Evolutionary conservation across 2,797 vertebrate genomes (phyloP), one percentile per base, ranked within the genome.

Genomic region (Epinephelus malabaricus): DNA sequence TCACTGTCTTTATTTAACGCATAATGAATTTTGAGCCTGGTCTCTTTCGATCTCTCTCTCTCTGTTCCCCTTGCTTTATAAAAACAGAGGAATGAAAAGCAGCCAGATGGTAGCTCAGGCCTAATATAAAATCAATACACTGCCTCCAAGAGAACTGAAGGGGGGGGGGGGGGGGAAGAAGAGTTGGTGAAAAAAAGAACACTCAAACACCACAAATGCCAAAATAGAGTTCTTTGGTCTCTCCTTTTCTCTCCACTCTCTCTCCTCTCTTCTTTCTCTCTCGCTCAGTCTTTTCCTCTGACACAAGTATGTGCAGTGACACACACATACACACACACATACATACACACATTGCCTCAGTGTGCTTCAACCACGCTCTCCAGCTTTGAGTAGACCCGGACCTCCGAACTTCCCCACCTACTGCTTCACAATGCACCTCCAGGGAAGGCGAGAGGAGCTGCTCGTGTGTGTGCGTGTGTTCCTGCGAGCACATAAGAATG

Each of bases 41-140:
- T 82, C 85, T 81, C 81, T 90, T 85, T 87, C 79, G n/a, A 78
- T 90, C 84, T 81, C 60, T 80, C 67, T 84, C 67, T 71, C 76
- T 86, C 61, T 86, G 69, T 77, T 86, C 79, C 68, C 71, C 71
- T 78, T 81, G 81, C 88, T 90, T 91, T 92, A 86, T 88, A 92
- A 92, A 92, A 94, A 93, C 90, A 92, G 90, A 91, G 83, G 89
- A 91, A 92, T 92, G 83, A 92, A 87, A 94, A 92, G 86, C 91
- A 92, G 91, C 92, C 92, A 93, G 93, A 93, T 95, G 92, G 94
- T 90, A 90, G 90, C 89, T 91, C 90, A 87, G 87, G 84, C 88
- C 89, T 94, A 95, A 95, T 95, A 94, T 93, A 92, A 94, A 95
- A 95, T 95, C 94, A 94, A 95, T 95, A 93, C 82, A 8, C 86